phyloP scores from a whole-genome alignment of 2,888 invertebrate genomes.

The Apantesis nais region DNA sequence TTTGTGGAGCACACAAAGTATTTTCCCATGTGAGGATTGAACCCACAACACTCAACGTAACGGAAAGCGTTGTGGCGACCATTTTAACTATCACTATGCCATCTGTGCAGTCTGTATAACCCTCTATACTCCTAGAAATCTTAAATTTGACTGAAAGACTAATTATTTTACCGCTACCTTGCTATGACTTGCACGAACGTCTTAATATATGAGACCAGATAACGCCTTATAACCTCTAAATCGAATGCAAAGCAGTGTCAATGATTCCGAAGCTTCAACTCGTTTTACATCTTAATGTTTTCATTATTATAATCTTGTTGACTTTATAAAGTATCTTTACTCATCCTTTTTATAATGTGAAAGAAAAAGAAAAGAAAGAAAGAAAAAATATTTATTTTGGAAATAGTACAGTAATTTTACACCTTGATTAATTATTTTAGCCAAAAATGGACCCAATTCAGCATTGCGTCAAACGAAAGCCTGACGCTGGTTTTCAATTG shows the following conservation, averaged over 20 bases:
- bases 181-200: not conserved
- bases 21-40: too few species aligned
- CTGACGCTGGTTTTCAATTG: too few species aligned
- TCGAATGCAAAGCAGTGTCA: constrained; percentile 27
- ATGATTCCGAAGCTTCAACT: constrained; percentile 8
- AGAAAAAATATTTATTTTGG: too few species aligned
- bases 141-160: not conserved
- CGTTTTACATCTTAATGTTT: constrained; percentile 8
- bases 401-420: too few species aligned
- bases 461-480: too few species aligned
- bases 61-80: too few species aligned
- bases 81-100: too few species aligned
- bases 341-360: not conserved
- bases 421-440: too few species aligned
- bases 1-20: too few species aligned
- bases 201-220: constrained; percentile 5
- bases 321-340: not conserved
- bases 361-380: not conserved
- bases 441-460: too few species aligned
- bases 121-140: not conserved
- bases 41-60: too few species aligned
- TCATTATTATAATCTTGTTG: not conserved
- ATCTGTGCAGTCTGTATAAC: too few species aligned
- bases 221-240: constrained; percentile 28
- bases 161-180: not conserved